Evolutionary conservation across 2,888 invertebrate genomes (phyloP).

Genomic region (Troides aeacus): DNA sequence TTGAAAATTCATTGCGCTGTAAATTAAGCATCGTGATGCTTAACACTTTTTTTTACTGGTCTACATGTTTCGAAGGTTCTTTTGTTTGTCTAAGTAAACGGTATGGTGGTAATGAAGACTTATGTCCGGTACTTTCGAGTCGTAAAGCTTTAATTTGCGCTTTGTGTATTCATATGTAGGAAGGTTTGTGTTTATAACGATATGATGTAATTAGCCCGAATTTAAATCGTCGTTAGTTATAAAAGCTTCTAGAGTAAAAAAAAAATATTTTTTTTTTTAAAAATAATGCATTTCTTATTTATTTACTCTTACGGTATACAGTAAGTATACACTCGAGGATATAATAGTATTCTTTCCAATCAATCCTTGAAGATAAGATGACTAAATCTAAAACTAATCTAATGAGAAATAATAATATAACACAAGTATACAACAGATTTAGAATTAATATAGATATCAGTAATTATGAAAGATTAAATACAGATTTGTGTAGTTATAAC

Average conservation of each 20-base stretch:
- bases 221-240: background rate
- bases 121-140: constrained; percentile 6
- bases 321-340: too few relatives aligned
- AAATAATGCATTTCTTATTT: background rate
- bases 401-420: too few relatives aligned
- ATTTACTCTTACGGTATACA: too few relatives aligned
- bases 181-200: background rate
- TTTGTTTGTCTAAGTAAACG: constrained; percentile 18
- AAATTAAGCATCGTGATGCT: constrained; percentile 21
- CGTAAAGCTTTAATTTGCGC: background rate
- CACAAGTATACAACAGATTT: too few relatives aligned
- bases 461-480: too few relatives aligned
- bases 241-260: background rate
- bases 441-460: too few relatives aligned
- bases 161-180: background rate
- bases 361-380: too few relatives aligned
- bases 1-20: constrained; percentile 24
- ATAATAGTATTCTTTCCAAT: too few relatives aligned
- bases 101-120: constrained; percentile 3
- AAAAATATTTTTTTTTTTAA: background rate
- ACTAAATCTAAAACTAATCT: too few relatives aligned
- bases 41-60: constrained; percentile 8
- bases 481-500: too few relatives aligned
- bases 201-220: background rate
- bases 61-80: constrained; percentile 7